These are phyloP conservation scores for Lathronympha strigana DNA, from an alignment of 2,888 invertebrate genomes.

Conservation along the genomic window DNA sequence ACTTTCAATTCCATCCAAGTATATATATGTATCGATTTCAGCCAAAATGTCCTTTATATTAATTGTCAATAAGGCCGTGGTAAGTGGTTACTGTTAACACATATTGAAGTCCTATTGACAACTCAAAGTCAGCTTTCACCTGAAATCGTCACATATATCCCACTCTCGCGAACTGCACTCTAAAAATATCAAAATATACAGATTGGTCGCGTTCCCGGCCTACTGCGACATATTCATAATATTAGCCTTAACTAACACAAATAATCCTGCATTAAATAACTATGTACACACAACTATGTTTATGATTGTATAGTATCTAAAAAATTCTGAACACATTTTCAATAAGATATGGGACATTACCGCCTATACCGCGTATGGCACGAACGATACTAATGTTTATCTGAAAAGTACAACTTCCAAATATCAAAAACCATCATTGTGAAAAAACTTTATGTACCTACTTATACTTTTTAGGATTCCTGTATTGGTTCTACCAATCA, in stretches of 20 bases:
- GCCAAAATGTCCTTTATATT: not conserved
- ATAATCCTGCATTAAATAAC: conserved; percentile 49
- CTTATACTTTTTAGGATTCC: no score
- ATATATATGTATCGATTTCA: not conserved
- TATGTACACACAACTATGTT: conserved; percentile 70
- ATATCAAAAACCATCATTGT: not conserved
- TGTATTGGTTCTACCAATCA: no score
- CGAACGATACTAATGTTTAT: conserved; percentile 63
- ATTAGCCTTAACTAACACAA: conserved; percentile 34
- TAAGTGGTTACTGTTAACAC: no score
- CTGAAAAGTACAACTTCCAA: not conserved
- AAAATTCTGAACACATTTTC: conserved; percentile 81
- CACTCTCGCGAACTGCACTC: conserved; percentile 11
- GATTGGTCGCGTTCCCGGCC: conserved; percentile 17
- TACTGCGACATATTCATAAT: conserved; percentile 20
- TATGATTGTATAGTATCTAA: conserved; percentile 71
- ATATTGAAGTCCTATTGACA: no score
- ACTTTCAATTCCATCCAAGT: not conserved
- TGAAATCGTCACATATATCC: not conserved
- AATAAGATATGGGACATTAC: conserved; percentile 79
- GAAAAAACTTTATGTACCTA: not conserved
- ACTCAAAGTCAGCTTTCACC: not conserved
- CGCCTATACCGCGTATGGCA: conserved; percentile 51
- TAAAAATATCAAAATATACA: conserved; percentile 19
- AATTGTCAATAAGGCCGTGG: not conserved